phyloP scores from a whole-genome alignment of 2,797 vertebrate species.

The Platyrinchus mystaceus region DNA sequence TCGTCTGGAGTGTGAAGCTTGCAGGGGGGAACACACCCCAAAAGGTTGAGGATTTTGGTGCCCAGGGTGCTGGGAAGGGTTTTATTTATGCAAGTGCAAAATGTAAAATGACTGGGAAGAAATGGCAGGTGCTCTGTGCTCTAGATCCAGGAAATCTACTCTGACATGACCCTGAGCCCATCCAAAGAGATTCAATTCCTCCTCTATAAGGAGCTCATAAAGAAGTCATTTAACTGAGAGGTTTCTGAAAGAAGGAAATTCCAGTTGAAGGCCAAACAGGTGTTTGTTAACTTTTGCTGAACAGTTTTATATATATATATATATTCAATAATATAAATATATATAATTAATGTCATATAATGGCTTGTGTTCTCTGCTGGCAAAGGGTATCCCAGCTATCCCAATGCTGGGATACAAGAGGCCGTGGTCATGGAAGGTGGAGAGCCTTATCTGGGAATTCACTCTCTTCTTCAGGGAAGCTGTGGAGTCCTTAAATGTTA shows the following conservation, averaged over 20 bases:
- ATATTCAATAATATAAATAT: not conserved
- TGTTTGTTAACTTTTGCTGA: not conserved
- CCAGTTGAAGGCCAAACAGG: not conserved
- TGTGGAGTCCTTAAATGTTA: not conserved
- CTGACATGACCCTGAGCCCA: not conserved
- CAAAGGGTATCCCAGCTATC: not conserved
- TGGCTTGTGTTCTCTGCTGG: not conserved
- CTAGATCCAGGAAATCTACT: not conserved
- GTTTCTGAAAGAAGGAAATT: not conserved
- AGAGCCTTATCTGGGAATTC: not conserved
- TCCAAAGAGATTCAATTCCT: not conserved
- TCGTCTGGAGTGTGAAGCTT: not conserved
- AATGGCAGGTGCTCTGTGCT: conserved; percentile 15
- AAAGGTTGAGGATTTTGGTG: not conserved
- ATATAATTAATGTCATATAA: not conserved
- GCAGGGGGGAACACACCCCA: not conserved
- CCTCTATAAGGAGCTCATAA: not conserved
- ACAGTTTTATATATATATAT: not conserved
- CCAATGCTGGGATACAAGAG: not conserved
- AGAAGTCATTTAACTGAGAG: not conserved
- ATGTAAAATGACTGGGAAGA: not conserved
- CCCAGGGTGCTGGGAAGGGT: not conserved
- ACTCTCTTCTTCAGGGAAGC: not conserved
- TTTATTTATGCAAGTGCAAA: conserved; percentile 10
- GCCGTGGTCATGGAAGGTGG: not conserved